A percentile compares a stretch with the other conserved stretches of the same genome.
Conservation (phyloP, 2,888 invertebrate genomes). For the Xestia c-nigrum region DNA sequence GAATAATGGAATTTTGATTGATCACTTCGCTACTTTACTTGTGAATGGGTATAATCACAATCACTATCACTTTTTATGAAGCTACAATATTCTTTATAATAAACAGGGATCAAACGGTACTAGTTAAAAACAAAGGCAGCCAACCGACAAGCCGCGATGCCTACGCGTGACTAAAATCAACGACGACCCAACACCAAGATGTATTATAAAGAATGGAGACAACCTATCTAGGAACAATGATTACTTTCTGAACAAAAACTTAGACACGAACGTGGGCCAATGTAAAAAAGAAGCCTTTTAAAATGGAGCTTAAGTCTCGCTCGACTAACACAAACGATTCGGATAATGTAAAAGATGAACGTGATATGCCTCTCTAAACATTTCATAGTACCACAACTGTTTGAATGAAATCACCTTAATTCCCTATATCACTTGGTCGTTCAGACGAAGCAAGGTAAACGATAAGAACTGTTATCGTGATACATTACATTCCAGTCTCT, state of each 20-base stretch:
- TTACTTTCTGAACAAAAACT: slow-evolving; percentile 63
- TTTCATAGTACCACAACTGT: slow-evolving; percentile 48
- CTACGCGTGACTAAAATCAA: slow-evolving; percentile 85
- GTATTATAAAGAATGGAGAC: slow-evolving; percentile 75
- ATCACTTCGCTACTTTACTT: slow-evolving; percentile 21
- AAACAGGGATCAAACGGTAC: slow-evolving; percentile 39
- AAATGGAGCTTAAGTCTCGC: slow-evolving; percentile 35
- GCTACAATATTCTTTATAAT: slow-evolving; percentile 24
- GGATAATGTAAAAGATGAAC: slow-evolving; percentile 48
- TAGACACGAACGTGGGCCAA: slow-evolving; percentile 46
- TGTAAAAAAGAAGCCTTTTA: slow-evolving; percentile 51
- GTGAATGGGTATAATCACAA: slow-evolving; percentile 40
- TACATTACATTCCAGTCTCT: slow-evolving; percentile 69
- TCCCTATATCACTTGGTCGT: slow-evolving; percentile 57
- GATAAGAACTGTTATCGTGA: slow-evolving; percentile 74
- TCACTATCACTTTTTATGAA: slow-evolving; percentile 48
- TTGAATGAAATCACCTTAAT: slow-evolving; percentile 66
- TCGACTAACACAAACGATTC: slow-evolving; percentile 28
- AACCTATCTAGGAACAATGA: slow-evolving; percentile 71
- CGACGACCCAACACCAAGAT: slow-evolving; percentile 74
- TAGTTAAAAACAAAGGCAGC: slow-evolving; percentile 72
- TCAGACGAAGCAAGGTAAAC: slow-evolving; percentile 62
- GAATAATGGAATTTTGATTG: slow-evolving; percentile 28
- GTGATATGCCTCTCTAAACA: slow-evolving; percentile 57
- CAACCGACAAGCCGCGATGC: slow-evolving; percentile 81